Percentiles rank a stretch among this genome's conserved stretches.
phyloP scores from a whole-genome alignment of 2,797 vertebrate genomes.

The Enteromius anoplus region DNA sequence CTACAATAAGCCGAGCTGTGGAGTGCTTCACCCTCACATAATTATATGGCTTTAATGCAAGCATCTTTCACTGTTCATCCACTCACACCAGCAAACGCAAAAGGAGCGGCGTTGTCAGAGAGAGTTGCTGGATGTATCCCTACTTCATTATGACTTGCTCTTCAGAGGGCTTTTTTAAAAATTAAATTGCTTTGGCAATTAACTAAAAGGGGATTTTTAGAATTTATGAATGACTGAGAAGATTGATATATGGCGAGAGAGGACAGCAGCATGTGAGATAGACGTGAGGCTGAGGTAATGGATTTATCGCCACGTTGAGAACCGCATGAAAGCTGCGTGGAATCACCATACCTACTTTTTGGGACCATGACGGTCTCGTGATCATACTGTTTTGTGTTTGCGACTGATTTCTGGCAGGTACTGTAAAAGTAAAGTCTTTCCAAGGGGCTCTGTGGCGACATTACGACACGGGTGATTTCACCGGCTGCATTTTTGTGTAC shows the following conservation, averaged over 20 bases:
- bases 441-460: neutral
- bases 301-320: constrained; percentile 57
- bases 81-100: constrained; percentile 34
- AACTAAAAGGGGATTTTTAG: constrained; percentile 65
- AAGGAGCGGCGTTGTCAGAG: constrained; percentile 42
- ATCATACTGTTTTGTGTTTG: neutral
- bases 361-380: neutral
- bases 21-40: constrained; percentile 62
- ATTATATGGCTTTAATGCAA: constrained; percentile 62
- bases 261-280: constrained; percentile 49
- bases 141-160: constrained; percentile 59
- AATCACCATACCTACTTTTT: neutral
- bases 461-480: constrained; percentile 24
- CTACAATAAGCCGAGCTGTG: constrained; percentile 57
- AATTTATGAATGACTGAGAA: constrained; percentile 64
- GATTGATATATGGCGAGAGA: constrained; percentile 57
- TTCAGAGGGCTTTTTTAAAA: constrained; percentile 62
- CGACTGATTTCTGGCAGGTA: neutral
- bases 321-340: constrained; percentile 26
- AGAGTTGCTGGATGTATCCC: constrained; percentile 42
- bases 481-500: constrained; percentile 32
- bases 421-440: constrained; percentile 4
- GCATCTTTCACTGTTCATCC: constrained; percentile 52
- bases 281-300: constrained; percentile 51
- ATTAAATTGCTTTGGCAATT: constrained; percentile 65